A percentile compares a stretch with the other conserved stretches of the same genome.
These are phyloP conservation scores for Notocelia uddmanniana DNA, from an alignment of 2,888 invertebrate species.

Conservation along the genomic window DNA sequence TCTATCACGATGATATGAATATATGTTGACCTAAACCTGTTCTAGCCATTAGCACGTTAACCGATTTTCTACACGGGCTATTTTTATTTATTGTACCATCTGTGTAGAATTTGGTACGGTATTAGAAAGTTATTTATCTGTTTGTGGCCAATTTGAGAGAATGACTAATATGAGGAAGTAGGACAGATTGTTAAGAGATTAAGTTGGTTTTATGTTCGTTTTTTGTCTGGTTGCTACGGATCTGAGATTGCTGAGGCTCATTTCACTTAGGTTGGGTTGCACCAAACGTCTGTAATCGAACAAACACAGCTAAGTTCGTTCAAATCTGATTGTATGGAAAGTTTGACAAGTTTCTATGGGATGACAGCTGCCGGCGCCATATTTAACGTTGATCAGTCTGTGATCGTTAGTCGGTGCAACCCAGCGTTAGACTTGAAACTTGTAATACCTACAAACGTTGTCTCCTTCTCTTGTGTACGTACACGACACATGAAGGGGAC, in stretches of 20 bases:
- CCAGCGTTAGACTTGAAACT: too few relatives aligned
- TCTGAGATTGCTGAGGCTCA: neutral
- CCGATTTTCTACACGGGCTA: constrained; percentile 29
- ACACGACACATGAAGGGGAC: too few relatives aligned
- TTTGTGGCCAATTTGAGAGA: constrained; percentile 22
- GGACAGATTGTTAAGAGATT: neutral
- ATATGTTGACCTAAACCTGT: constrained; percentile 30
- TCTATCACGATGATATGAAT: constrained; percentile 14
- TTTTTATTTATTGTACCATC: constrained; percentile 31
- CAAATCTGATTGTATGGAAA: too few relatives aligned
- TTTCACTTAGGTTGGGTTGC: too few relatives aligned
- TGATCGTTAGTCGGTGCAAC: too few relatives aligned
- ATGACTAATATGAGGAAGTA: constrained; percentile 29
- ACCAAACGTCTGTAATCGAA: too few relatives aligned
- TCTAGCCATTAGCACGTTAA: constrained; percentile 23
- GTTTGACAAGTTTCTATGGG: too few relatives aligned
- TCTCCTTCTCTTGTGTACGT: too few relatives aligned
- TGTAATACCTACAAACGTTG: too few relatives aligned
- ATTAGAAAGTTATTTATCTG: constrained; percentile 37
- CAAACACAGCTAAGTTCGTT: too few relatives aligned
- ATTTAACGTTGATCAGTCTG: too few relatives aligned
- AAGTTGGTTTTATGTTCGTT: neutral
- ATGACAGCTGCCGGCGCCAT: too few relatives aligned
- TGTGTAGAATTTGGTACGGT: constrained; percentile 12
- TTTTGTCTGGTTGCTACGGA: neutral